phyloP scores from a whole-genome alignment of 2,113 vertebrate species.

The Nothoprocta perdicaria region DNA sequence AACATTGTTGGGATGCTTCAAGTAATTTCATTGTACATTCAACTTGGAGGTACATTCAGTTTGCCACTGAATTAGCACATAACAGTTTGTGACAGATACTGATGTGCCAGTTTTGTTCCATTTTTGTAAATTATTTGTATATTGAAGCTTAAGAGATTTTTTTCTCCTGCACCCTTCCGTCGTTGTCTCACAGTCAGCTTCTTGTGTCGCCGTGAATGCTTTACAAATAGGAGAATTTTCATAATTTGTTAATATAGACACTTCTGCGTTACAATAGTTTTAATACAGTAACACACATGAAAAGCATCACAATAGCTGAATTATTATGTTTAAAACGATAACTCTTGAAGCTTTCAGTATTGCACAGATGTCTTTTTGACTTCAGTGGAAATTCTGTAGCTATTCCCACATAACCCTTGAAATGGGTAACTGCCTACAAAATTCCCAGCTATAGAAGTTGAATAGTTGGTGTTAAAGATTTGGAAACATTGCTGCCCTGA shows the following conservation, averaged over 20 bases:
- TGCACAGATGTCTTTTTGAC: background rate
- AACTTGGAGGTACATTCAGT: background rate
- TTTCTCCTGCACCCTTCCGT: background rate
- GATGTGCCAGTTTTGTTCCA: background rate
- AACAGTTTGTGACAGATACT: background rate
- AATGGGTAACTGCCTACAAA: conserved; percentile 52
- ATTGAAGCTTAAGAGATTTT: background rate
- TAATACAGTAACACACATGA: background rate
- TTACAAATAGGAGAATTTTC: background rate
- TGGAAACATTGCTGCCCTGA: conserved; percentile 70
- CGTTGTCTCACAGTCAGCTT: background rate
- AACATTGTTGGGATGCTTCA: background rate
- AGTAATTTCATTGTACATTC: background rate
- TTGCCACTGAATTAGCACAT: background rate
- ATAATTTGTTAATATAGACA: background rate
- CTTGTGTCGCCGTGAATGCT: background rate
- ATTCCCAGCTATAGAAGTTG: conserved; percentile 61
- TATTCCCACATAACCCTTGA: background rate
- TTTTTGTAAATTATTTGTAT: background rate
- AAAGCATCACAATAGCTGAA: background rate
- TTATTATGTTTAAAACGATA: background rate
- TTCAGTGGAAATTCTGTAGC: conserved; percentile 23
- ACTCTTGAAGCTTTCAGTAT: background rate
- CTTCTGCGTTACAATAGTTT: background rate
- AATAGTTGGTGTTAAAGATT: conserved; percentile 62